Evolutionary conservation across 1,140 invertebrate genomes (phyloP), one percentile per base, ranked within the genome.

Genomic region (Conus ventricosus): DNA sequence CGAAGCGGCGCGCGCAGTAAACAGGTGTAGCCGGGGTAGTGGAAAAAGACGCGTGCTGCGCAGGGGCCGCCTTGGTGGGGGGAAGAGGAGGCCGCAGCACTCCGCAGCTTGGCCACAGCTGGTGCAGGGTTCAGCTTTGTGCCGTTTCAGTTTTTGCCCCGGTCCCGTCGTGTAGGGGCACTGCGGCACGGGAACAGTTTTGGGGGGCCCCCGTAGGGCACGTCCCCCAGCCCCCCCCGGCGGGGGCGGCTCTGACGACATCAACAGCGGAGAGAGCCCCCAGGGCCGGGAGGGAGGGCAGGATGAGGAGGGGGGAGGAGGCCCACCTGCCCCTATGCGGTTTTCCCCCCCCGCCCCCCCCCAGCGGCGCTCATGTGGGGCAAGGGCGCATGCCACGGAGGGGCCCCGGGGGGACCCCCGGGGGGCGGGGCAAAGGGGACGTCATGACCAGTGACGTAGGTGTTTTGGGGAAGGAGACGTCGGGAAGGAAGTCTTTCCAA

Each of bases 121-220:
- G 95, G 90, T 96, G 95, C 95, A 96, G 96, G 23, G 95, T 95
- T 95, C 25, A 93, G 90, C 90, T 94, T 94, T 93, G 91, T 96
- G 95, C 13, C 95, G 92, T 89, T 95, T 95, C 27, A 96, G 91
- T 96, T 96, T 91, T 96, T 96, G 82, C 95, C 91, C 75, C 95
- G 92, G 89, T 96, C 95, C 95, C 0, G 95, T 96, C 13, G 92
- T 92, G 90, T 96, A 96, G 13, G 93, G 90, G 88, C 95, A 96
- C 87, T 94, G 93, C 0, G 93, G 90, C 94, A 95, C 1, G 93
- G 93, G 82, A 94, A 94, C 55, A 94, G 88, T 80, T 94, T 94
- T n/a, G n/a, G n/a, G n/a, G n/a, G n/a, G 2, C 93, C 63, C 0
- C 93, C 93, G 90, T 92, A 93, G 11, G 85, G 85, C 5, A 87